These are phyloP conservation scores for Athene cunicularia DNA, from an alignment of 2,113 vertebrate species.

Conservation along the genomic window DNA sequence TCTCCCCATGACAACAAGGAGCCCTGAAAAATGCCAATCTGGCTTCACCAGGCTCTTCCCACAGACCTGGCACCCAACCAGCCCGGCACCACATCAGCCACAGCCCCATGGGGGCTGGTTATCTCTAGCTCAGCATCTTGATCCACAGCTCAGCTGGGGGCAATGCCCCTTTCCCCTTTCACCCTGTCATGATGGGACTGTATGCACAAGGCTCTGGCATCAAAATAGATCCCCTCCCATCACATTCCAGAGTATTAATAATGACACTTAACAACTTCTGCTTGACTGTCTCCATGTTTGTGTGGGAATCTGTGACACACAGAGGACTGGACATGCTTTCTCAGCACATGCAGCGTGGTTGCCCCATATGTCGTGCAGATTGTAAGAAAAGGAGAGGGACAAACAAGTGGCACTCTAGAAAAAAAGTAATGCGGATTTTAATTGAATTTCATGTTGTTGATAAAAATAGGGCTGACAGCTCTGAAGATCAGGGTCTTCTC, in stretches of 20 bases:
- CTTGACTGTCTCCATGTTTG: constrained; percentile 53
- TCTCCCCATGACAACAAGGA: not conserved
- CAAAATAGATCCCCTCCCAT: constrained; percentile 67
- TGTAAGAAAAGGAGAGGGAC: not conserved
- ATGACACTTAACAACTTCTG: constrained; percentile 51
- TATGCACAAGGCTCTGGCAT: not conserved
- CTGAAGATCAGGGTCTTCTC: not conserved
- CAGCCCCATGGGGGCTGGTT: accelerated
- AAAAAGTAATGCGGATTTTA: not conserved
- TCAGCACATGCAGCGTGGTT: not conserved
- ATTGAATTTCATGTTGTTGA: not conserved
- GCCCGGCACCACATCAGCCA: not conserved
- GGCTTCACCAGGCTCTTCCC: not conserved
- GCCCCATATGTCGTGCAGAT: constrained; percentile 44
- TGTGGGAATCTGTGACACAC: constrained; percentile 53
- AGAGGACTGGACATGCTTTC: constrained; percentile 48
- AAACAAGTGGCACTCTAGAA: not conserved
- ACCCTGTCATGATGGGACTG: not conserved
- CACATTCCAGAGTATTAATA: constrained; percentile 58
- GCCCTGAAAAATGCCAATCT: not conserved
- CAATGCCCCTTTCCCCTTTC: not conserved
- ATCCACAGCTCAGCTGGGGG: not conserved
- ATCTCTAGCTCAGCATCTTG: not conserved
- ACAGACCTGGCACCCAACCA: not conserved
- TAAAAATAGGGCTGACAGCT: not conserved